phyloP scores from a whole-genome alignment of 2,888 invertebrate species.

The Scaeva pyrastri region DNA sequence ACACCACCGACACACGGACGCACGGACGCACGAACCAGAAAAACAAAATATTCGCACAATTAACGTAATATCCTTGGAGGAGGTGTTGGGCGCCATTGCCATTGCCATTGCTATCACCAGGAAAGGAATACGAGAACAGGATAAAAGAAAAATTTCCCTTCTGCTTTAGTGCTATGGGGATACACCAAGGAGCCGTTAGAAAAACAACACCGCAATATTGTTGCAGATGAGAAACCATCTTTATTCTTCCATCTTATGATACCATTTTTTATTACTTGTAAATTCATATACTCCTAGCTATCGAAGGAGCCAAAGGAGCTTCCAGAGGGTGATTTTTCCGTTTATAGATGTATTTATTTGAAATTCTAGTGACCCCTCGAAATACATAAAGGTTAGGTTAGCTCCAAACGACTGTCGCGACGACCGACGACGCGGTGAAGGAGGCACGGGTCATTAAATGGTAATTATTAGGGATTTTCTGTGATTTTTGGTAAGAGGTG shows the following conservation, averaged over 20 bases:
- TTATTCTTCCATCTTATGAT: not conserved
- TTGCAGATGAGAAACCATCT: not conserved
- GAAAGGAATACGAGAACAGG: slow-evolving; percentile 7
- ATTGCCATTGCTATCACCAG: too few species aligned
- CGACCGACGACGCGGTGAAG: not conserved
- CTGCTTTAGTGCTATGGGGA: not conserved
- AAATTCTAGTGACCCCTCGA: slow-evolving; percentile 22
- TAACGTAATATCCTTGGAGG: slow-evolving; percentile 64
- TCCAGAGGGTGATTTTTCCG: not conserved
- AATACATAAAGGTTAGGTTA: not conserved
- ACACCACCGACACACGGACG: too few species aligned
- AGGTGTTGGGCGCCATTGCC: slow-evolving; percentile 17
- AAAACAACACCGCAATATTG: slow-evolving; percentile 23
- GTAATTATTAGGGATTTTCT: slow-evolving; percentile 68
- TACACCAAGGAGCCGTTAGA: slow-evolving; percentile 31
- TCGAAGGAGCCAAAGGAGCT: slow-evolving; percentile 11
- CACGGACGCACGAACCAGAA: too few species aligned
- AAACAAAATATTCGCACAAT: slow-evolving; percentile 53
- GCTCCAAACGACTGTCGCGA: too few species aligned
- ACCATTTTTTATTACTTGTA: not conserved
- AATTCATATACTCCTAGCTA: slow-evolving; percentile 14
- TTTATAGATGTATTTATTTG: slow-evolving; percentile 31
- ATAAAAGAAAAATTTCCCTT: slow-evolving; percentile 1
- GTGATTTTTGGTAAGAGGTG: slow-evolving; percentile 71
- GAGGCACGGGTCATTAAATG: slow-evolving; percentile 62